phyloP scores from a whole-genome alignment of 2,797 vertebrate genomes.

The Rhadinocentrus ornatus region DNA sequence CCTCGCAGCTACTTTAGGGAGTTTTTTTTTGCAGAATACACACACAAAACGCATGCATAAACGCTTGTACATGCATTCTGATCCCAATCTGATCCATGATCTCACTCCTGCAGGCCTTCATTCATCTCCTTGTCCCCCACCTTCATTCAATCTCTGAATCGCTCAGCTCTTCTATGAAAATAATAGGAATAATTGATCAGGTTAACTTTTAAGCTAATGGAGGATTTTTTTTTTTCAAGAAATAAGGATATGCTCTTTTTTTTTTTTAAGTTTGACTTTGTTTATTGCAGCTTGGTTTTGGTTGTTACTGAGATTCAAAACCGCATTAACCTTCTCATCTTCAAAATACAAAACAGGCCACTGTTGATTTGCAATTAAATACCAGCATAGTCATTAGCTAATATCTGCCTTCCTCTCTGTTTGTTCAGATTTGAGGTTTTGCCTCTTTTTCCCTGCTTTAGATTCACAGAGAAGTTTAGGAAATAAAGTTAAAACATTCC shows the following conservation, averaged over 20 bases:
- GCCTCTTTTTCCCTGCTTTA: conserved; percentile 34
- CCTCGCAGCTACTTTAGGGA: conserved; percentile 29
- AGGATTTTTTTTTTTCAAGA: conserved; percentile 49
- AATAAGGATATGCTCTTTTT: not conserved
- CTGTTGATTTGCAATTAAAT: conserved; percentile 37
- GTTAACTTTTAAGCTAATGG: conserved; percentile 38
- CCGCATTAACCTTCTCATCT: conserved; percentile 14
- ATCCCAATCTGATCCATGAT: conserved; percentile 42
- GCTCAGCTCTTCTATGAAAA: conserved; percentile 56
- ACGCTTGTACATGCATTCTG: not conserved
- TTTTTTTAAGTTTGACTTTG: not conserved
- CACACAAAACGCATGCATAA: conserved; percentile 4
- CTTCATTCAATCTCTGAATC: conserved; percentile 59
- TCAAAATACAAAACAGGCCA: conserved; percentile 8
- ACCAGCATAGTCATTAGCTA: conserved; percentile 23
- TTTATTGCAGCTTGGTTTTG: not conserved
- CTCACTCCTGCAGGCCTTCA: conserved; percentile 52
- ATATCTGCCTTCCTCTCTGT: conserved; percentile 28
- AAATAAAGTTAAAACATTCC: conserved; percentile 58
- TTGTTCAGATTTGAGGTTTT: conserved; percentile 18
- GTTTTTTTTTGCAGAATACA: conserved; percentile 10
- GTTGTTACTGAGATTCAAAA: not conserved
- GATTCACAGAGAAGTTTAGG: conserved; percentile 47
- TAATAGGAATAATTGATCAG: conserved; percentile 48
- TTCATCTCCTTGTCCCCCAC: conserved; percentile 56